Base-by-base conservation (phyloP, 2,113 vertebrate genomes). In the chimpanzee (Pan troglodytes) region DNA sequence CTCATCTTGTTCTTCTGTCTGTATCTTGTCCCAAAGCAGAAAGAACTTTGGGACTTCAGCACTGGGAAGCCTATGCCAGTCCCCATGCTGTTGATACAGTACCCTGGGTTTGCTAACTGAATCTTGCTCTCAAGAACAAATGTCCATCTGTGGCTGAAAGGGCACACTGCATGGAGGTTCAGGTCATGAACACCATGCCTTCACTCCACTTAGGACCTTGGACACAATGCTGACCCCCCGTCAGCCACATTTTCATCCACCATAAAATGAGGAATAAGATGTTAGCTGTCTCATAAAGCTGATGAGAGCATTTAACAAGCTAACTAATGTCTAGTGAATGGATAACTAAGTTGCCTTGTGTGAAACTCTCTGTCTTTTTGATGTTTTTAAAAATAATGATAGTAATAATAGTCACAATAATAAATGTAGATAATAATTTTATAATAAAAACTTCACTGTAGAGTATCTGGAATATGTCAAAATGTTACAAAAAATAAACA, bases 401-500 rank as follows among this genome's bases (percentile, higher is more conserved):
- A 73, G 68, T 32, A 52, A 82, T 61, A 35, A 75, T 20, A 79
- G 40, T 38, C 38, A 50, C 32, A 70, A 38, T 22, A 96, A 35
- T 67, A 81, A 22, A 43, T 92, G 61, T 64, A 64, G 4, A 50
- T 38, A 67, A 81, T 61, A 16, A 64, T 3, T 30, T n/a, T 76
- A 86, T 3, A 72, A 30, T 32, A 32, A 64, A 23, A 30, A 52
- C 40, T 14, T 50, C 23, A 90, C 59, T 55, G 5, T 38, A 86
- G n/a, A 89, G 81, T 8, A 67, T 75, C 64, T 57, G 11, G 13
- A 78, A 79, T n/a, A 57, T 59, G 35, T 10, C 3, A 17, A 78
- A 88, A 73, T 38, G 3, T 38, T 45, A 68, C 48, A 64, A 61
- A 93, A 96, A 52, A 96, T 88, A 79, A 96, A 64, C 5, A 72